Conservation (phyloP, 1,140 invertebrate species). For the Drosophila ficusphila region DNA sequence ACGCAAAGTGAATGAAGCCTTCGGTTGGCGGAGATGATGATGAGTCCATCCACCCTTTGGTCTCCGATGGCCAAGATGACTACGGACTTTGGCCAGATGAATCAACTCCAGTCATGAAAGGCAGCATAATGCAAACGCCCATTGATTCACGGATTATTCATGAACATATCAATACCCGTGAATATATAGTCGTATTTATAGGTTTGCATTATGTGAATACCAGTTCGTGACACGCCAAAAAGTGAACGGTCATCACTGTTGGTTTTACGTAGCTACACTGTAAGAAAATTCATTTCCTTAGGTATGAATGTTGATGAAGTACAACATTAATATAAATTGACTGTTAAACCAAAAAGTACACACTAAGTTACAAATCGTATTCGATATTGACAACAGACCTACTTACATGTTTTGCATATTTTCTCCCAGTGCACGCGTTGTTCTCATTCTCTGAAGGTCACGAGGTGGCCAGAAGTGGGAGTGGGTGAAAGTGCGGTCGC, state of each 20-base stretch:
- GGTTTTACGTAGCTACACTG: not conserved
- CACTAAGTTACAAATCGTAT: too few species aligned
- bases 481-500: conserved; percentile 31
- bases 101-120: not conserved
- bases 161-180: not conserved
- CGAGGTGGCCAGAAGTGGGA: not conserved
- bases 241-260: not conserved
- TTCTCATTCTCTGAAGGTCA: conserved; percentile 49
- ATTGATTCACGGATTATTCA: conserved; percentile 33
- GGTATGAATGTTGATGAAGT: too few species aligned
- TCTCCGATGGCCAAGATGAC: conserved; percentile 18
- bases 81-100: conserved; percentile 3
- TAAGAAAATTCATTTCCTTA: not conserved
- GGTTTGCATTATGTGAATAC: not conserved
- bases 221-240: not conserved
- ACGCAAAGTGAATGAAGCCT: not conserved
- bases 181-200: not conserved
- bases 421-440: conserved; percentile 12
- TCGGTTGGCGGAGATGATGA: conserved; percentile 8
- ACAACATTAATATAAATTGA: too few species aligned
- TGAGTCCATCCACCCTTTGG: conserved; percentile 6
- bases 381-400: too few species aligned
- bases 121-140: conserved; percentile 20
- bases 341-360: too few species aligned
- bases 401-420: not conserved